Percentiles rank a stretch among this genome's conserved stretches.
Conservation (phyloP, 2,888 invertebrate genomes). For the Rotaria sp. region DNA sequence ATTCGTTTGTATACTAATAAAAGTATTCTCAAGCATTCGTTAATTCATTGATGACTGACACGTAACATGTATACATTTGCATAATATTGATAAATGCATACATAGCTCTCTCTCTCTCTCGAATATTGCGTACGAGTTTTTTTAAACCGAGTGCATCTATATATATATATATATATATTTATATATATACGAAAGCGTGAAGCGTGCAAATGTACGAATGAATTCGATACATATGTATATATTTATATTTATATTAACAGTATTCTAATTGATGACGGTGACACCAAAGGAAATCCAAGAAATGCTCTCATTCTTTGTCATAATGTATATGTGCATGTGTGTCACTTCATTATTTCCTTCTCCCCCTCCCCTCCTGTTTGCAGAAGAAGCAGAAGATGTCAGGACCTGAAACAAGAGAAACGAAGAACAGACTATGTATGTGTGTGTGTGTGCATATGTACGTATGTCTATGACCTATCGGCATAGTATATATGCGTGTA, state of each 20-base stretch:
- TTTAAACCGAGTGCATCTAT: neutral
- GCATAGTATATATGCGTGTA: neutral
- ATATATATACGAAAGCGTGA: neutral
- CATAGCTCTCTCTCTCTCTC: neutral
- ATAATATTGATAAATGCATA: constrained; percentile 17
- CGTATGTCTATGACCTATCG: constrained; percentile 14
- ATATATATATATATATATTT: neutral
- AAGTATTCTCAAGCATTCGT: neutral
- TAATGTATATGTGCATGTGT: neutral
- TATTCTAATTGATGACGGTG: constrained; percentile 4
- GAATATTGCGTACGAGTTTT: neutral
- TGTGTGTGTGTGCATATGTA: neutral
- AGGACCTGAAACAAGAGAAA: neutral
- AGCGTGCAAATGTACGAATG: neutral
- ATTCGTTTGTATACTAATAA: neutral
- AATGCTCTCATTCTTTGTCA: neutral
- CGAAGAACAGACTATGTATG: neutral
- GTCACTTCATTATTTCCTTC: constrained; percentile 13
- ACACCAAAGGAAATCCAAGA: neutral
- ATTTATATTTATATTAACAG: constrained; percentile 17
- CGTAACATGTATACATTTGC: constrained; percentile 23
- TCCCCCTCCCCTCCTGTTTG: neutral
- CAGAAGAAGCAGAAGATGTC: constrained; percentile 21
- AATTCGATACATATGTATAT: neutral
- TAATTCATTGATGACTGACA: neutral